Percentiles rank a stretch among this genome's conserved stretches.
These are phyloP conservation scores for Erinaceus europaeus DNA, from an alignment of 2,113 vertebrate genomes.

Conservation along the genomic window DNA sequence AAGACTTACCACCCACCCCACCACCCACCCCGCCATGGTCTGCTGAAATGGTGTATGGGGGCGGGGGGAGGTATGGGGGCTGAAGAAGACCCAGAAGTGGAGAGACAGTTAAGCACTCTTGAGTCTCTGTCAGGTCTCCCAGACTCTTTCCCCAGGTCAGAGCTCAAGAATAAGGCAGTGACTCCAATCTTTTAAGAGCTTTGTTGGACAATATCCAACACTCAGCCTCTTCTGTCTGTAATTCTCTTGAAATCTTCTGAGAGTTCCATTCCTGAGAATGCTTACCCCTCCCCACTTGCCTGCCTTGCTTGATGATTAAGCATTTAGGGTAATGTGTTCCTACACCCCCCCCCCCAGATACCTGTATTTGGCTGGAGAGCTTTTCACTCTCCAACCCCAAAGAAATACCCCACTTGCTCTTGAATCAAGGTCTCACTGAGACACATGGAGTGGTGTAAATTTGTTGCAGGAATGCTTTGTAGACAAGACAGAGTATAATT, in stretches of 20 bases:
- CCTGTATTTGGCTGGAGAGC: conserved; percentile 42
- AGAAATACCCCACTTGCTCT: conserved; percentile 44
- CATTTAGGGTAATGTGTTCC: background rate
- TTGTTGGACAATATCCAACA: conserved; percentile 54
- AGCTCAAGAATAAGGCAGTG: conserved; percentile 18
- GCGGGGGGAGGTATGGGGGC: too few species aligned
- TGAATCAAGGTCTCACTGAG: conserved; percentile 28
- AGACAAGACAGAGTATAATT: conserved; percentile 2
- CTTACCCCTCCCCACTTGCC: background rate
- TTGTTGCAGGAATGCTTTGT: conserved; percentile 20
- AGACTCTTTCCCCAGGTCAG: conserved; percentile 52
- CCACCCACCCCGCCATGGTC: background rate
- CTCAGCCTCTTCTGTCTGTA: conserved; percentile 44
- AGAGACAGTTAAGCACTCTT: conserved; percentile 17
- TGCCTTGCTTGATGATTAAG: conserved; percentile 41
- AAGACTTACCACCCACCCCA: background rate
- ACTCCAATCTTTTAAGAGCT: conserved; percentile 66
- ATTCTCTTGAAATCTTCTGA: conserved; percentile 31
- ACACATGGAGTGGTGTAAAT: background rate
- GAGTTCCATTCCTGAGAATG: background rate
- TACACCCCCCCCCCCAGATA: background rate
- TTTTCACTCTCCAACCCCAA: conserved; percentile 37
- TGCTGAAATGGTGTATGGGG: too few species aligned
- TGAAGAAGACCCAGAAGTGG: conserved; percentile 24
- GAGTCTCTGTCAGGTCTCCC: background rate